Conservation (phyloP, 2,888 invertebrate species). For the Pseudococcus viburni region DNA sequence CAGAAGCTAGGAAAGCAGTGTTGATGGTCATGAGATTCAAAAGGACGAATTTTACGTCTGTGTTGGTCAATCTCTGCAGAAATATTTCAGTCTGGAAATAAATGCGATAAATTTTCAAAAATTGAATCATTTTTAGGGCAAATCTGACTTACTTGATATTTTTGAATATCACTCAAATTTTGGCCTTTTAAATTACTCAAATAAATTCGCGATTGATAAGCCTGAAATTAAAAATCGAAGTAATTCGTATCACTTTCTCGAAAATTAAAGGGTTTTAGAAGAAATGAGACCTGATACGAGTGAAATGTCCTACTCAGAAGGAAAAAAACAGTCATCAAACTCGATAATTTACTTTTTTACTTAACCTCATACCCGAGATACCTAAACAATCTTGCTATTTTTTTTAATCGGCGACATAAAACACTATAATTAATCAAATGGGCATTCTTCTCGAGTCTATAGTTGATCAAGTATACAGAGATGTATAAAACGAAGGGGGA, state of each 20-base stretch:
- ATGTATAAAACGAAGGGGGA: neutral
- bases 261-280: neutral
- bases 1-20: constrained; percentile 66
- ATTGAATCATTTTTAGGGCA: too few relatives aligned
- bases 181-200: neutral
- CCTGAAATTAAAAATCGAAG: constrained; percentile 11
- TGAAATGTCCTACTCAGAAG: neutral
- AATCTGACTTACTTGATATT: constrained; percentile 29
- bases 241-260: neutral
- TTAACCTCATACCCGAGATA: constrained; percentile 44
- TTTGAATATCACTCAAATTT: constrained; percentile 4
- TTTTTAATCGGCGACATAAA: constrained; percentile 44
- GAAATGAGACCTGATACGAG: neutral
- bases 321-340: constrained; percentile 18
- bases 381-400: neutral
- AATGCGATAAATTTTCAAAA: neutral
- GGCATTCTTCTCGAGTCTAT: neutral
- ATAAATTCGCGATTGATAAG: constrained; percentile 1
- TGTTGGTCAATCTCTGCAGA: constrained; percentile 56
- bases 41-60: constrained; percentile 66
- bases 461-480: neutral
- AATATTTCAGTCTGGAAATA: constrained; percentile 64
- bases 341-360: neutral
- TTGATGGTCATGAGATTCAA: constrained; percentile 66
- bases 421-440: constrained; percentile 32